Base-by-base conservation (phyloP, 2,113 vertebrate genomes). In the Cariama cristata region DNA sequence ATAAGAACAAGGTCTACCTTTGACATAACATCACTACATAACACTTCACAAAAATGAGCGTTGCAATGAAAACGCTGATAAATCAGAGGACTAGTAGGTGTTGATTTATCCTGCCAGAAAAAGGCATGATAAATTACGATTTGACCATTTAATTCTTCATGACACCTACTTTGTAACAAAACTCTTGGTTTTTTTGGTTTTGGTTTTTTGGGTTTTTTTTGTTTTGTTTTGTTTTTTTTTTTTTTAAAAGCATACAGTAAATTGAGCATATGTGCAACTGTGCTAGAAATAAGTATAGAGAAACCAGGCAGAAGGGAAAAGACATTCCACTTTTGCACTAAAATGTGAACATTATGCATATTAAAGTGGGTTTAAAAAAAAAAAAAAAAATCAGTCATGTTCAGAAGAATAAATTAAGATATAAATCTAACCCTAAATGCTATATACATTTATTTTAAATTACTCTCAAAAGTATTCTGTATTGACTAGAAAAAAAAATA, bases 1-100 rank as follows among this genome's bases (percentile, higher is more conserved):
- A 4, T 56, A 84, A 88, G 86, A 96, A 96, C 89, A 96, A 96
- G 77, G 93, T 79, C 73, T 85, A 82, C 83, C 73, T 96, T 96
- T 92, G 80, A 93, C 94, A 95, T 49, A 76, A 89, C 47, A 77
- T 84, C 63, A 28, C 79, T 72, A 64, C 6, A 4, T 5, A 90
- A 71, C 88, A 79, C 80, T 79, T 91, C 91, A 76, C 69, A 47
- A 85, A 81, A 79, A 79, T 18, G 14, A 90, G 62, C 7, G 1
- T 30, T 66, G 73, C 77, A 90, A 83, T 56, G 62, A 83, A 96
- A 94, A 40, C 66, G 68, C 45, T 90, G 94, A 96, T 81, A 58
- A 96, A 95, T 89, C 95, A 96, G 50, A 81, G n/a, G 7, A 47
- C 56, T 9, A 82, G 35, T 9, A 92, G 80, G 62, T 89, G 95